phyloP scores from a whole-genome alignment of 2,888 invertebrate species.

The Endotricha flammealis region DNA sequence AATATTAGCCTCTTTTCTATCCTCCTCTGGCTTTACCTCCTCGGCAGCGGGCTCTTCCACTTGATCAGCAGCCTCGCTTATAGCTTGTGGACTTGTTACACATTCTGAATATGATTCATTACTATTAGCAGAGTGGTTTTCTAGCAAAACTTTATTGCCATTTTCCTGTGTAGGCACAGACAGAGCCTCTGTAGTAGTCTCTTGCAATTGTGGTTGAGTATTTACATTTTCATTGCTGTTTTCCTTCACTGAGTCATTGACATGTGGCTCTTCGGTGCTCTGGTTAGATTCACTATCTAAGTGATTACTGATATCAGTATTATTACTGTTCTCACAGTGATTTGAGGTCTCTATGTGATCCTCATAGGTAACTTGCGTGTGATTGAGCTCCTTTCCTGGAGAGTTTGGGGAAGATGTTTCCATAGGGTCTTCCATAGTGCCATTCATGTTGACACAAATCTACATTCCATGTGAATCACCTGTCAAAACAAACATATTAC shows the following conservation, averaged over 20 bases:
- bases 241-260: slow-evolving; percentile 21
- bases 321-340: slow-evolving; percentile 32
- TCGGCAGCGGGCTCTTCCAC: slow-evolving; percentile 11
- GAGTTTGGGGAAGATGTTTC: slow-evolving; percentile 31
- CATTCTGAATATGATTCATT: slow-evolving; percentile 36
- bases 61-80: slow-evolving; percentile 26
- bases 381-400: slow-evolving; percentile 19
- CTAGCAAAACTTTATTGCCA: slow-evolving; percentile 22
- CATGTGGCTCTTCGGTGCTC: slow-evolving; percentile 14
- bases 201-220: slow-evolving; percentile 4
- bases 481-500: slow-evolving; percentile 46
- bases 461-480: slow-evolving; percentile 54
- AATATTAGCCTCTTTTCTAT: background rate
- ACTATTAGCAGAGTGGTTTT: slow-evolving; percentile 34
- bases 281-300: slow-evolving; percentile 22
- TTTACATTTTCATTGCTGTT: slow-evolving; percentile 21
- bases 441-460: slow-evolving; percentile 52
- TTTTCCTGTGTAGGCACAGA: slow-evolving; percentile 22
- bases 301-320: slow-evolving; percentile 28
- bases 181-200: slow-evolving; percentile 10
- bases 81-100: slow-evolving; percentile 25
- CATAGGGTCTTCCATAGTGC: slow-evolving; percentile 54
- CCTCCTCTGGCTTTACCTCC: slow-evolving; percentile 16
- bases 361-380: slow-evolving; percentile 24
- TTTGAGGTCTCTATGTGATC: slow-evolving; percentile 24